Evolutionary conservation across 2,113 vertebrate genomes (phyloP), one percentile per base, ranked within the genome.

Genomic region (Rhinogobius similis): DNA sequence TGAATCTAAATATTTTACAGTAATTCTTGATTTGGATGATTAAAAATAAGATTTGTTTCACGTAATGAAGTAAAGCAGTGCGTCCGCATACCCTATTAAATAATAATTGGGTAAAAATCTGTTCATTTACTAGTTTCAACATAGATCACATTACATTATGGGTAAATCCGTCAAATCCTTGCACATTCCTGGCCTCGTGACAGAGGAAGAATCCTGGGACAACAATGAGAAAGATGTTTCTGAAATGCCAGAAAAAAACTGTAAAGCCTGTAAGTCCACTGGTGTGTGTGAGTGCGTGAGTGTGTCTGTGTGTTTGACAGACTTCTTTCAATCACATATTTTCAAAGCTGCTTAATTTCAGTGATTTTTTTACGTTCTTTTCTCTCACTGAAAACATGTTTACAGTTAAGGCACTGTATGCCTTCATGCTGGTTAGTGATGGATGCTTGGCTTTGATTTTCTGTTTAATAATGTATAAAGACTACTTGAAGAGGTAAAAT

Each of bases 401-500:
- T 24, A 62, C 52, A 65, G 68, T 68, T 62, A 68, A n/a, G 18
- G 56, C 29, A 46, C 50, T 36, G 24, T 61, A 50, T 63, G 46
- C 32, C 53, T 4, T 27, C 16, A 26, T 20, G 7, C 8, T 39
- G 0, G 48, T 56, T 27, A 38, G 58, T 36, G 55, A 26, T 20
- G 27, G 61, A 38, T 43, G 53, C 62, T 73, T 48, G 26, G 72
- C 65, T 74, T n/a, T n/a, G n/a, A n/a, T 72, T 6, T 64, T 41
- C 14, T 56, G 59, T 61, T 71, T 67, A 43, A 74, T 29, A 9
- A 1, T 29, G 26, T 58, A 6, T 43, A 58, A 23, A 82, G 23
- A 67, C 44, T 73, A 81, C 75, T 84, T 86, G 65, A 83, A 73
- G 10, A 0, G 29, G 59, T 66, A 69, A 26, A 50, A 32, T 61